Base-by-base conservation (phyloP, 2,113 vertebrate genomes). In the Actenoides lindsayi region DNA sequence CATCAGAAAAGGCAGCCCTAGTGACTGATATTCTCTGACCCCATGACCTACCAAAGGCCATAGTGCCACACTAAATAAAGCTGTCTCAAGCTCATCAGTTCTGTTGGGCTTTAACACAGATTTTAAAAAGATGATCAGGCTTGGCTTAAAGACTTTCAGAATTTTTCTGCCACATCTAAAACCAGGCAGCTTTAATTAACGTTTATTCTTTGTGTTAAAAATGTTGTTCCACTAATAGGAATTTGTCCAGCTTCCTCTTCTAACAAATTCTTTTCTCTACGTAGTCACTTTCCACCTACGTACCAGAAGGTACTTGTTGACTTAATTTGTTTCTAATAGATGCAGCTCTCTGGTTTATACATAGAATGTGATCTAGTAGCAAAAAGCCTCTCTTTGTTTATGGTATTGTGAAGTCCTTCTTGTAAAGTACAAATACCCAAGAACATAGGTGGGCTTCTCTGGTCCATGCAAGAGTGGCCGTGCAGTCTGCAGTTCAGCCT, bases 11-110 rank as follows among this genome's bases (percentile, higher is more conserved):
- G 27, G 57, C 81, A 92, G 86, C 57, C 30, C 12, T 84, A 39
- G 65, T 94, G 85, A 96, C 83, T 94, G 83, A 95, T 94, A 79
- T 84, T 94, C 68, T 92, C 60, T 94, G 92, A 96, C 86, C 88
- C 41, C 8, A 11, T 78, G 88, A 95, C 95, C 84, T 88, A 76
- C 27, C 57, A 95, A 89, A 93, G 86, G 83, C 81, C 60, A 60
- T 7, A 84, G 73, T 70, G 51, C 88, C 88, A 64, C 68, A 84
- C 68, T 94, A 94, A 96, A 92, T 92, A 96, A 95, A 93, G 80
- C 88, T 95, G 76, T 92, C 92, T 89, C 79, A 84, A 93, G 42
- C 83, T 90, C 60, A 68, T 90, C 67, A 20, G 56, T 93, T 86
- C 50, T 87, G 15, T 56, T 94, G 64, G 5, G 7, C 33, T 94